These are phyloP conservation scores for Saccostrea glomerata DNA, from an alignment of 1,140 invertebrate species.

Conservation along the genomic window DNA sequence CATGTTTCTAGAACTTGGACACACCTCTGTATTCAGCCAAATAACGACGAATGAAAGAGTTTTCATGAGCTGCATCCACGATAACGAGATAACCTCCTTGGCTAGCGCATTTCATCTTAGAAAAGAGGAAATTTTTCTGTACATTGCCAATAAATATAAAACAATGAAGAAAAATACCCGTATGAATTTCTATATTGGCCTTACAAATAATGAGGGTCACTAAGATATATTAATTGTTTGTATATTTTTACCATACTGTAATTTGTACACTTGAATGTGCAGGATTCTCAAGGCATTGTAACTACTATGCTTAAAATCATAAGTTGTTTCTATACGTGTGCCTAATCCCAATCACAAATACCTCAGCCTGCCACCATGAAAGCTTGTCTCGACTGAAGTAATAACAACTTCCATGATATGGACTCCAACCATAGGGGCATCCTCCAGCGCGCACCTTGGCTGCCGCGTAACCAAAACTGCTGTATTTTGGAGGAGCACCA, in stretches of 20 bases:
- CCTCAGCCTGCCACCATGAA: not conserved
- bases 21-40: slow-evolving; percentile 8
- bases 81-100: slow-evolving; percentile 23
- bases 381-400: slow-evolving; percentile 30
- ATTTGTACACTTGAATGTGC: too few relatives aligned
- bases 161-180: not conserved
- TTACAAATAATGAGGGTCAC: too few relatives aligned
- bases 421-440: slow-evolving; percentile 16
- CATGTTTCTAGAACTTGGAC: not conserved
- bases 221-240: too few relatives aligned
- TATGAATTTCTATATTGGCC: too few relatives aligned
- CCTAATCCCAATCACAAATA: not conserved
- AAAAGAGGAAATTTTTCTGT: not conserved
- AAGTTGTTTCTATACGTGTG: too few relatives aligned
- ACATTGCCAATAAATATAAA: not conserved
- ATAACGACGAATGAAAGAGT: not conserved
- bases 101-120: slow-evolving; percentile 39
- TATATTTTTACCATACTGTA: too few relatives aligned
- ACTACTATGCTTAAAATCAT: too few relatives aligned
- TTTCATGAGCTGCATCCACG: slow-evolving; percentile 28
- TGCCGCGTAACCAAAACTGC: not conserved
- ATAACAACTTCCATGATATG: slow-evolving; percentile 3
- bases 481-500: not conserved
- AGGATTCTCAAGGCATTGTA: too few relatives aligned
- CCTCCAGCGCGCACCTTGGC: not conserved